Evolutionary conservation across 2,113 vertebrate genomes (phyloP).

Genomic region (Telmatochromis sp.): DNA sequence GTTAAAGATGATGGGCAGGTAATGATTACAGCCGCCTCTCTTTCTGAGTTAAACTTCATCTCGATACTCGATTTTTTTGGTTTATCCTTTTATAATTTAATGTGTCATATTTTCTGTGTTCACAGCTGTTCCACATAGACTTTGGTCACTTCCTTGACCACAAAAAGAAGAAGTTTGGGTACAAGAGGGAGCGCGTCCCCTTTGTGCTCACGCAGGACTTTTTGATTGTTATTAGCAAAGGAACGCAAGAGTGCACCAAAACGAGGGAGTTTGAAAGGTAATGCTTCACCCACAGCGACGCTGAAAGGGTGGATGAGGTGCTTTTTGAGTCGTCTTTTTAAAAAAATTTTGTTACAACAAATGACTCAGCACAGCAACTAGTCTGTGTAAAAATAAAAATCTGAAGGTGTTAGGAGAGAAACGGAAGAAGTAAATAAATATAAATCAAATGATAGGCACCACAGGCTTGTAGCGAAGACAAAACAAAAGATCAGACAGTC

Average conservation of each 20-base stretch:
- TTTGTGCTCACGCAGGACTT: constrained; percentile 98
- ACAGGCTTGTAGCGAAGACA: not conserved
- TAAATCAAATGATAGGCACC: not conserved
- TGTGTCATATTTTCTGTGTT: not conserved
- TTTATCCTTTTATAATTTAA: not conserved
- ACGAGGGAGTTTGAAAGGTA: constrained; percentile 97
- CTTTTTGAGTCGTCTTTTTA: not conserved
- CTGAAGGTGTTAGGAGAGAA: not conserved
- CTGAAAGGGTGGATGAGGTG: not conserved
- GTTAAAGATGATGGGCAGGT: constrained; percentile 98
- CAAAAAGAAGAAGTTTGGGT: constrained; percentile 99
- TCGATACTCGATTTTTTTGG: not conserved
- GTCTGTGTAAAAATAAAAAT: not conserved
- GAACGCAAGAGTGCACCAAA: constrained; percentile 98
- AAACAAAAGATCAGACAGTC: not conserved
- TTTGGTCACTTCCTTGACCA: constrained; percentile 98
- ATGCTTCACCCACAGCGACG: not conserved
- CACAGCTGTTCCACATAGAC: constrained; percentile 96
- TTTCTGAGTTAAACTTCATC: not conserved
- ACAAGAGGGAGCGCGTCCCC: constrained; percentile 94
- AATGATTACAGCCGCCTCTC: not conserved
- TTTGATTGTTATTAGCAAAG: constrained; percentile 97
- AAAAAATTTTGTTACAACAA: not conserved
- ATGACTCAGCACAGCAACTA: not conserved
- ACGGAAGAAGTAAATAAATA: not conserved